Percentiles rank a stretch among this genome's conserved stretches.
phyloP scores from a whole-genome alignment of 2,797 vertebrate species.

The Malurus leucopterus region DNA sequence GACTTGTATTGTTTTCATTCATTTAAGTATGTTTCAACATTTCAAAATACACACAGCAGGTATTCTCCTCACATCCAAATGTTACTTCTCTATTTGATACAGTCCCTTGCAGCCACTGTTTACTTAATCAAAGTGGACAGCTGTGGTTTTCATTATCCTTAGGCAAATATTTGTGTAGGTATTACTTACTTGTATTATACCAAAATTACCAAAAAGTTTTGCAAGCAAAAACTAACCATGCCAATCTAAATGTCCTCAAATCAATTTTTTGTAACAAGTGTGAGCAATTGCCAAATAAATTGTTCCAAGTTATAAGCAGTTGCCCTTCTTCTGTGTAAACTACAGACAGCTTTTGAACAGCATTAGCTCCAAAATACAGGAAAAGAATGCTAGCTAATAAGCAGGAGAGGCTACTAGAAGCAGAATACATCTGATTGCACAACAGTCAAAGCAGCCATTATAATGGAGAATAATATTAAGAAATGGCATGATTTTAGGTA shows the following conservation, averaged over 20 bases:
- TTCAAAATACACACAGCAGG: neutral
- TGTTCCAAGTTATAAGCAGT: neutral
- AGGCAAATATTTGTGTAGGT: conserved; percentile 28
- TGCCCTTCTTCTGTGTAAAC: neutral
- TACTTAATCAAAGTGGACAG: conserved; percentile 14
- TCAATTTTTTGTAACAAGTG: neutral
- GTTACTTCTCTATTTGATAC: neutral
- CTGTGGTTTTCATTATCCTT: conserved; percentile 6
- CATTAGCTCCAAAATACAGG: neutral
- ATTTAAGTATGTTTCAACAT: neutral
- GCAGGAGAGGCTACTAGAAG: neutral
- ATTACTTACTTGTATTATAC: neutral
- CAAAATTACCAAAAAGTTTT: neutral
- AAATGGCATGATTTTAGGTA: neutral
- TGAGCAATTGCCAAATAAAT: neutral
- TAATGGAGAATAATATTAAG: neutral
- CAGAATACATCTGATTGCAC: neutral
- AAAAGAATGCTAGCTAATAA: neutral
- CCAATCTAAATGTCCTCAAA: neutral
- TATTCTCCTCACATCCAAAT: neutral
- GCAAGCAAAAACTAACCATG: neutral
- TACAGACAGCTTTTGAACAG: neutral
- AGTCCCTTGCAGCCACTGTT: neutral
- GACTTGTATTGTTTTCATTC: neutral
- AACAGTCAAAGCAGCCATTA: neutral